Evolutionary conservation across 2,888 invertebrate genomes (phyloP).

Genomic region (Pachliopta kotzebuea): DNA sequence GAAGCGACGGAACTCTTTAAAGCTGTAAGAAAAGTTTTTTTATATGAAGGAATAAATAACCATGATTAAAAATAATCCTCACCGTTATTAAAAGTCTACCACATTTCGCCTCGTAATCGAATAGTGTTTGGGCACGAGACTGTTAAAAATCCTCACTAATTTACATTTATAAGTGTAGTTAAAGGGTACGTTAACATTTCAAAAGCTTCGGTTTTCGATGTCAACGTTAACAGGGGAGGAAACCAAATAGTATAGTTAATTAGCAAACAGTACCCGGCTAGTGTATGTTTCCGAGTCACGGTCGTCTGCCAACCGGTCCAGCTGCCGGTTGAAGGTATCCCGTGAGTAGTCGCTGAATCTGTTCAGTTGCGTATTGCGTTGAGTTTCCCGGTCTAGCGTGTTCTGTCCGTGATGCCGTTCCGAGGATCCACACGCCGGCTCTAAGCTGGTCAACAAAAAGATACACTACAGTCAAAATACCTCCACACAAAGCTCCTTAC

Average conservation of each 20-base stretch:
- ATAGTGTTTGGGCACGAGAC: background rate
- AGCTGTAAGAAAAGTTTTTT: too few relatives aligned
- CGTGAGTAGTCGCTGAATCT: conserved; percentile 72
- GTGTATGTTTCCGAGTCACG: conserved; percentile 66
- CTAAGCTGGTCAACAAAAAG: conserved; percentile 15
- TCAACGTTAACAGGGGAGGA: background rate
- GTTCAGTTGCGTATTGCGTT: conserved; percentile 82
- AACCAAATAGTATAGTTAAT: conserved; percentile 13
- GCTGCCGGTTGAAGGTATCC: conserved; percentile 69
- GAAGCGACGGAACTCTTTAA: too few relatives aligned
- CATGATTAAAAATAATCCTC: too few relatives aligned
- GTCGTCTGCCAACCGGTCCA: conserved; percentile 70
- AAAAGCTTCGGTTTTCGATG: conserved; percentile 8
- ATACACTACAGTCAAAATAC: background rate
- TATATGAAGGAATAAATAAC: too few relatives aligned
- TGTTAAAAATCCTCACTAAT: background rate
- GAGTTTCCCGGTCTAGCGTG: conserved; percentile 82
- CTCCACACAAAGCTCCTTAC: background rate
- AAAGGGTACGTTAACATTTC: conserved; percentile 6
- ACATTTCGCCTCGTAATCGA: too few relatives aligned
- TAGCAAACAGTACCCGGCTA: conserved; percentile 48
- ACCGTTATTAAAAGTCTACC: too few relatives aligned
- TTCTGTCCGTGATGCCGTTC: conserved; percentile 41
- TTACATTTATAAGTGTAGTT: conserved; percentile 3
- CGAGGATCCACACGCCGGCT: conserved; percentile 23